These are phyloP conservation scores for Pentamera pediparva DNA, from an alignment of 53 echinoderm and acorn worm species.

Conservation along the genomic window DNA sequence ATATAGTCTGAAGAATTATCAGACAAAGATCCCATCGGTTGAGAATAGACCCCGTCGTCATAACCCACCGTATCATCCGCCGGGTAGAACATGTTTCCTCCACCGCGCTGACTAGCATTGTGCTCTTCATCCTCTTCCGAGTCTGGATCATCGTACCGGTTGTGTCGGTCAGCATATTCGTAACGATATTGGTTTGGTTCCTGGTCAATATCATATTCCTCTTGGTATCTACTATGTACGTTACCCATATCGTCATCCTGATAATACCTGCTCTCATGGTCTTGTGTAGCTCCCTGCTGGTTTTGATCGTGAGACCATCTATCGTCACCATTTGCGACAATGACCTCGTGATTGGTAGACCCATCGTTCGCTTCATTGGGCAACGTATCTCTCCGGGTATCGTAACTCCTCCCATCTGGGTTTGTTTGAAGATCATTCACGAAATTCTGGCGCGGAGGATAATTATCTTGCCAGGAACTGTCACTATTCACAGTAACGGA, in stretches of 20 bases:
- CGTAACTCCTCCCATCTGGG: no score
- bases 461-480: no score
- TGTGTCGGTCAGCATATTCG: background rate
- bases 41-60: background rate
- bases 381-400: no score
- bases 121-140: background rate
- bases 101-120: background rate
- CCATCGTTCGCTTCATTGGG: no score
- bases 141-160: background rate
- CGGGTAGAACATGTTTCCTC: constrained; percentile 25
- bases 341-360: no score
- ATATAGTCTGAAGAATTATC: background rate
- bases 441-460: no score
- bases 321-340: background rate
- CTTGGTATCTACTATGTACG: background rate
- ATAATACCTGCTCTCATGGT: no score
- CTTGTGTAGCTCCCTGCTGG: no score
- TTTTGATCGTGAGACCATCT: background rate
- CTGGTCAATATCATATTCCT: background rate
- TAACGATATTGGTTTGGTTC: background rate
- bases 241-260: no score
- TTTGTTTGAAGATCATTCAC: no score
- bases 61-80: constrained; percentile 8
- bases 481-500: no score
- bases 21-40: background rate